Conservation (phyloP, 2,113 vertebrate genomes). For the Cephalopterus ornatus region DNA sequence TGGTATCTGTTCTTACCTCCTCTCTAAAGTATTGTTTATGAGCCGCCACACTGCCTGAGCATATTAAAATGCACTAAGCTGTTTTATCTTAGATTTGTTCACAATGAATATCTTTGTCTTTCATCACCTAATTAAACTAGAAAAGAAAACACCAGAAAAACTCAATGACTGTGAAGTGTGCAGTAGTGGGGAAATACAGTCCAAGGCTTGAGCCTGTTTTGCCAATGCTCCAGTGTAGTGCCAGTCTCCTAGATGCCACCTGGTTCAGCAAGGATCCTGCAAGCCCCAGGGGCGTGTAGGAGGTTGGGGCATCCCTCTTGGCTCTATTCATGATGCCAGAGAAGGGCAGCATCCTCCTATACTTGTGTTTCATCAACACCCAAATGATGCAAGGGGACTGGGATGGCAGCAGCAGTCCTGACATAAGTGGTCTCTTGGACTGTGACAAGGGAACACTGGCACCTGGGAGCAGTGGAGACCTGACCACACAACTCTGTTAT, state of each 20-base stretch:
- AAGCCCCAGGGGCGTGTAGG: neutral
- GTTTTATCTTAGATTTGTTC: constrained; percentile 51
- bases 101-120: constrained; percentile 28
- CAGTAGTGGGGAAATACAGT: neutral
- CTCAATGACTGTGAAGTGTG: neutral
- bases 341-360: neutral
- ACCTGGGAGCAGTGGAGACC: neutral
- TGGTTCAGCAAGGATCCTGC: neutral
- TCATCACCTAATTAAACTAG: constrained; percentile 45
- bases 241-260: neutral
- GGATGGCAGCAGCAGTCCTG: neutral
- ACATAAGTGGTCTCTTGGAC: accelerated
- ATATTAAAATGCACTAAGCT: constrained; percentile 23
- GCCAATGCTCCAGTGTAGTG: neutral
- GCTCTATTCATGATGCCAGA: accelerated
- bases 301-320: neutral
- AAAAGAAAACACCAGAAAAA: constrained; percentile 13
- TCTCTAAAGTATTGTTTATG: constrained; percentile 20
- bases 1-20: neutral
- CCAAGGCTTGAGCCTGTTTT: neutral
- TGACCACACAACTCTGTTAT: neutral
- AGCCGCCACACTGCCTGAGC: neutral
- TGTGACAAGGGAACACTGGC: neutral
- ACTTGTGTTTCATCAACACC: neutral
- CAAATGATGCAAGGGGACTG: too few relatives aligned